phyloP scores from a whole-genome alignment of 2,888 invertebrate genomes.

The Seira ritae region DNA sequence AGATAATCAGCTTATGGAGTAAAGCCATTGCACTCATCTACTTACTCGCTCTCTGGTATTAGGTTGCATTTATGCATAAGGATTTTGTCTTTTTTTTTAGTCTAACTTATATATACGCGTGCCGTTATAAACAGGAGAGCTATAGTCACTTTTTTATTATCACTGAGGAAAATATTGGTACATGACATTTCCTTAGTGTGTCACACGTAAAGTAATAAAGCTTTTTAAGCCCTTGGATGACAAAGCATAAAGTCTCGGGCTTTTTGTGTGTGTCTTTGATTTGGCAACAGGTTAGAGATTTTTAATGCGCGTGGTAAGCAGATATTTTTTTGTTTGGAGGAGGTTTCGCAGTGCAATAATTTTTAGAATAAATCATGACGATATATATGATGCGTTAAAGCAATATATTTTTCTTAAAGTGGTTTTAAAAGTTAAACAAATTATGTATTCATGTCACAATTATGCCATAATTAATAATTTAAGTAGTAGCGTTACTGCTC shows the following conservation, averaged over 20 bases:
- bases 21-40: constrained; percentile 53
- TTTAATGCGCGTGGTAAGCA: too few species aligned
- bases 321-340: background rate
- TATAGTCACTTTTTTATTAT: background rate
- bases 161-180: background rate
- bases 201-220: constrained; percentile 4
- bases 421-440: too few species aligned
- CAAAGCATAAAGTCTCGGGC: constrained; percentile 1
- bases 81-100: constrained; percentile 59
- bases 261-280: background rate
- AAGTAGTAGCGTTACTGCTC: too few species aligned
- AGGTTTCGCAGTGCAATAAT: background rate
- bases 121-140: too few species aligned
- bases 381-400: too few species aligned
- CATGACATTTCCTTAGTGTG: constrained; percentile 7
- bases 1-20: constrained; percentile 57
- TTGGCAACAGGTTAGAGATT: background rate
- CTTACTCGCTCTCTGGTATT: constrained; percentile 41
- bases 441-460: too few species aligned
- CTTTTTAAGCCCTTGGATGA: constrained; percentile 1
- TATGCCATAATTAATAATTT: too few species aligned
- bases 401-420: too few species aligned
- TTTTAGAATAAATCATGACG: too few species aligned
- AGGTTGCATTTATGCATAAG: constrained; percentile 55
- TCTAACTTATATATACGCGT: too few species aligned